Evolutionary conservation across 2,888 invertebrate species (phyloP).

Genomic region (Troides helena): DNA sequence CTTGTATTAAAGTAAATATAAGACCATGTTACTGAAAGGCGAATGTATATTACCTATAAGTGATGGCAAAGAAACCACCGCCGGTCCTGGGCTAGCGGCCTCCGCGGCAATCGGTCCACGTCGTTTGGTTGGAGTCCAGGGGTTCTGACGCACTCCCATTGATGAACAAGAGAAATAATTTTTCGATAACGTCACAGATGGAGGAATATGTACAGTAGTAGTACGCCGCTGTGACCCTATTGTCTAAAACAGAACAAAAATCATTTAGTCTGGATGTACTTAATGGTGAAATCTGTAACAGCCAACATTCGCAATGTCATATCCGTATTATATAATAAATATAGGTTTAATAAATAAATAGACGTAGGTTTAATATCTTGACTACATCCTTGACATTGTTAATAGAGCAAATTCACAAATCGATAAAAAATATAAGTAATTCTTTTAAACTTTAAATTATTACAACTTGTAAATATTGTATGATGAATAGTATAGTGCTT

Average conservation of each 20-base stretch:
- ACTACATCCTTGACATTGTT: too few species aligned
- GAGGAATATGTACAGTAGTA: slow-evolving; percentile 32
- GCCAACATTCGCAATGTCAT: background rate
- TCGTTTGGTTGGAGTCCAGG: slow-evolving; percentile 94
- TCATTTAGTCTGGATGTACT: background rate
- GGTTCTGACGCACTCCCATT: slow-evolving; percentile 88
- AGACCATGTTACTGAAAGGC: background rate
- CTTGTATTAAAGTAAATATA: too few species aligned
- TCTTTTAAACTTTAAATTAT: too few species aligned
- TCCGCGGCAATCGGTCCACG: slow-evolving; percentile 94
- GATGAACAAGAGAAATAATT: slow-evolving; percentile 39
- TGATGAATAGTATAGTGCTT: too few species aligned
- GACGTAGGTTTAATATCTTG: too few species aligned
- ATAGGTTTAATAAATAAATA: too few species aligned
- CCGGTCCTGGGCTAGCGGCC: slow-evolving; percentile 91
- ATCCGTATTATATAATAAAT: too few species aligned
- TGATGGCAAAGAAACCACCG: slow-evolving; percentile 89
- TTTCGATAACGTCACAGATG: slow-evolving; percentile 48
- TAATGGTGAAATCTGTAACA: background rate
- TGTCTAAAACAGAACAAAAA: background rate
- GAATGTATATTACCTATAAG: slow-evolving; percentile 84
- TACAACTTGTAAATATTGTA: too few species aligned
- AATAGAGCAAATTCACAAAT: too few species aligned
- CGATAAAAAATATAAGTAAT: too few species aligned
- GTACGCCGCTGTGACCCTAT: slow-evolving; percentile 1